These are phyloP conservation scores for Neodontobutis hainanensis DNA, from an alignment of 2,113 vertebrate genomes.

Conservation along the genomic window DNA sequence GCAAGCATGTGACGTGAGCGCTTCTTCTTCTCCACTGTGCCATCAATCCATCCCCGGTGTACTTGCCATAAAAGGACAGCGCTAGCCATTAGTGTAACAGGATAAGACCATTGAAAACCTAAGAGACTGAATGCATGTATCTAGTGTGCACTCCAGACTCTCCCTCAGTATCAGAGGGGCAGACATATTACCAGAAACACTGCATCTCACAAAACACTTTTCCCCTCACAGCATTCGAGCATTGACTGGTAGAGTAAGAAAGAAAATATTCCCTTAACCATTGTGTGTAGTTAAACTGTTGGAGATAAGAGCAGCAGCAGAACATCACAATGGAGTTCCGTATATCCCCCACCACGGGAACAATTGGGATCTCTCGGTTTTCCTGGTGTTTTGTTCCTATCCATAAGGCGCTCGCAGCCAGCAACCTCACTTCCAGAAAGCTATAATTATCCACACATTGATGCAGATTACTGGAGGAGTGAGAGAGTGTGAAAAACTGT, in stretches of 20 bases:
- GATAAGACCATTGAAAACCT: slow-evolving; percentile 40
- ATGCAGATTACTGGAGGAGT: slow-evolving; percentile 58
- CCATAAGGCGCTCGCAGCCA: slow-evolving; percentile 37
- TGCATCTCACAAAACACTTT: slow-evolving; percentile 25
- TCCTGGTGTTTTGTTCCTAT: slow-evolving; percentile 25
- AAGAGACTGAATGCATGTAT: slow-evolving; percentile 15
- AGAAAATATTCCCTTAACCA: slow-evolving; percentile 18
- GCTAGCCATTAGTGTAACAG: slow-evolving; percentile 50
- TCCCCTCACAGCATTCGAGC: slow-evolving; percentile 17
- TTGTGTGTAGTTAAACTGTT: slow-evolving; percentile 4
- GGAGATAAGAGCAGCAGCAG: slow-evolving; percentile 10
- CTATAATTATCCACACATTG: slow-evolving; percentile 68
- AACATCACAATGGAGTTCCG: slow-evolving; percentile 16
- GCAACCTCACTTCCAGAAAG: slow-evolving; percentile 60
- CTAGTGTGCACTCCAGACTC: slow-evolving; percentile 14
- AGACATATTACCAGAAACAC: not conserved
- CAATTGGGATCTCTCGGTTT: slow-evolving; percentile 44
- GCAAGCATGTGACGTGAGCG: not conserved
- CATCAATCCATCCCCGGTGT: slow-evolving; percentile 60
- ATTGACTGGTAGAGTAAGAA: slow-evolving; percentile 6
- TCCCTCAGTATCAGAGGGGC: slow-evolving; percentile 16
- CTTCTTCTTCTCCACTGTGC: slow-evolving; percentile 27
- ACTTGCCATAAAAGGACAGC: slow-evolving; percentile 33
- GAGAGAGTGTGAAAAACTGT: slow-evolving; percentile 22
- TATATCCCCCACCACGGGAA: slow-evolving; percentile 23